Conservation (phyloP, 2,113 vertebrate genomes). For the Furnarius figulus region DNA sequence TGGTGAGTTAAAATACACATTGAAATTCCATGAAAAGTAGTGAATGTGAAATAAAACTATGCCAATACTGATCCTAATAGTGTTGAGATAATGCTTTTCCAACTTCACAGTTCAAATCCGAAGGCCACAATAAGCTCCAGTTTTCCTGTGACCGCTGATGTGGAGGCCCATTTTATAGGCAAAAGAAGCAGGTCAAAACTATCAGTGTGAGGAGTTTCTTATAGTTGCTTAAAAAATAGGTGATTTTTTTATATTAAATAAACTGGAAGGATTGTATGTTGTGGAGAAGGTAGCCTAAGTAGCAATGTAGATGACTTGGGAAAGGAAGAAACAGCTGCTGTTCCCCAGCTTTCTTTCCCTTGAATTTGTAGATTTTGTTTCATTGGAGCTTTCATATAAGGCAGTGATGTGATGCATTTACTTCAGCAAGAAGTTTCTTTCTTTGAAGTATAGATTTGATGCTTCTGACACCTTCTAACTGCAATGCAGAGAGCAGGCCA, state of each 20-base stretch:
- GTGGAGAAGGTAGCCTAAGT: neutral
- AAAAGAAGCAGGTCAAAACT: neutral
- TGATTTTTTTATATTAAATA: neutral
- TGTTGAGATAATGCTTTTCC: neutral
- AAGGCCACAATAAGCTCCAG: neutral
- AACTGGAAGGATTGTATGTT: neutral
- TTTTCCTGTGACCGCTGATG: neutral
- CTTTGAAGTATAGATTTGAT: neutral
- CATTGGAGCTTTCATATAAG: neutral
- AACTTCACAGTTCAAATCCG: neutral
- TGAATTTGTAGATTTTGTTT: neutral
- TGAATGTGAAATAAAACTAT: neutral
- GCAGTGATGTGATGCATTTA: neutral
- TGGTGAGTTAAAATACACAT: neutral
- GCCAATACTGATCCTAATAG: fast-evolving
- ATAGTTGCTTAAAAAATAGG: neutral
- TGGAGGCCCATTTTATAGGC: neutral
- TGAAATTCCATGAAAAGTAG: neutral
- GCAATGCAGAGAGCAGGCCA: neutral
- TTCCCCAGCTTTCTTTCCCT: neutral
- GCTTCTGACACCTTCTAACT: neutral
- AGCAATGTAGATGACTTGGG: neutral
- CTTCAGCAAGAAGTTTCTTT: neutral
- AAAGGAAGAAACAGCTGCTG: neutral
- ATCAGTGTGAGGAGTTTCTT: neutral